Evolutionary conservation across 2,113 vertebrate genomes (phyloP).

Genomic region (Pholis gunnellus): DNA sequence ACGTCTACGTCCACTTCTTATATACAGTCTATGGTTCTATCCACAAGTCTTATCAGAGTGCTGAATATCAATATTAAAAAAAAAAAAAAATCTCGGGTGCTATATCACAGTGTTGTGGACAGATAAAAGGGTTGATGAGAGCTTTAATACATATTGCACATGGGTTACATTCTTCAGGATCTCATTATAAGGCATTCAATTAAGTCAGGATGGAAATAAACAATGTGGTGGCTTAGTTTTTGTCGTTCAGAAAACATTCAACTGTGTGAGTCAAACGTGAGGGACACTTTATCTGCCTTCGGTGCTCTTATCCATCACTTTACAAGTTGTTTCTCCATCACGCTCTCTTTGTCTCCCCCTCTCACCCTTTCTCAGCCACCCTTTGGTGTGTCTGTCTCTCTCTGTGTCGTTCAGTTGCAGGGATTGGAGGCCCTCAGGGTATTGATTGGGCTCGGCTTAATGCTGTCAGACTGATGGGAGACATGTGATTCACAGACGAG

Average conservation of each 20-base stretch:
- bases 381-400: conserved; percentile 45
- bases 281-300: conserved; percentile 22
- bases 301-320: conserved; percentile 42
- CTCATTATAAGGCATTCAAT: neutral
- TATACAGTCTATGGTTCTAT: neutral
- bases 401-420: conserved; percentile 52
- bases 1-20: neutral
- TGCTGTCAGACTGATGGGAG: conserved; percentile 74
- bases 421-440: conserved; percentile 65
- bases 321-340: conserved; percentile 42
- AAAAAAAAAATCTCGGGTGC: neutral
- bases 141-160: neutral
- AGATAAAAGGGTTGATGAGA: neutral
- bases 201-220: neutral
- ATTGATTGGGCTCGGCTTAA: conserved; percentile 77
- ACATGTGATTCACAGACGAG: conserved; percentile 74
- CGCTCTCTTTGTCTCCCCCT: conserved; percentile 26
- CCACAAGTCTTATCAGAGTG: too few species aligned
- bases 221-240: neutral
- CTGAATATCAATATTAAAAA: neutral
- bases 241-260: neutral
- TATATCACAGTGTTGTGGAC: neutral
- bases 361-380: conserved; percentile 42
- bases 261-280: neutral
- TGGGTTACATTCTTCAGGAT: neutral